Conservation (phyloP, 2,113 vertebrate species). For the Mus spicilegus region DNA sequence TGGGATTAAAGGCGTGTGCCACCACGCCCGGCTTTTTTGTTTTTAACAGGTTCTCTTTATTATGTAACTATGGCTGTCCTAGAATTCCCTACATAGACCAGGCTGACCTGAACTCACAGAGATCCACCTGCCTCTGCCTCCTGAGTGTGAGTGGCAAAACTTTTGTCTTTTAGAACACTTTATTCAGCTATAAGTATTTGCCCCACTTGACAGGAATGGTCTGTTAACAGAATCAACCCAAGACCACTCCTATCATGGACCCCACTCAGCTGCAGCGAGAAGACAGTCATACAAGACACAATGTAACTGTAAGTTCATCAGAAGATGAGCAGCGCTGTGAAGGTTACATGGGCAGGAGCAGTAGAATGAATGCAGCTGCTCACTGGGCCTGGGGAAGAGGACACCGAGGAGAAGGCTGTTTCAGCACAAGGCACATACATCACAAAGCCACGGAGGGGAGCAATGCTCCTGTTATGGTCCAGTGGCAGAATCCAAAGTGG, state of each 20-base stretch:
- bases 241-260: background rate
- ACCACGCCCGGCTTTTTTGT: background rate
- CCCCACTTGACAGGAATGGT: background rate
- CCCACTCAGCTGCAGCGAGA: background rate
- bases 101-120: background rate
- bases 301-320: no score
- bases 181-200: background rate
- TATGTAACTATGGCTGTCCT: background rate
- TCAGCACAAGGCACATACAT: background rate
- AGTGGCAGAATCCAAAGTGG: background rate
- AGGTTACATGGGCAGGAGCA: no score
- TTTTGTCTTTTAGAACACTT: background rate
- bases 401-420: background rate
- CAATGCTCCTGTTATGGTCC: background rate
- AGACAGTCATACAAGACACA: background rate
- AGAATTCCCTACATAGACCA: background rate
- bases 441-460: background rate
- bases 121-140: background rate
- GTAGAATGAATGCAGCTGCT: background rate
- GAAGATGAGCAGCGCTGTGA: background rate
- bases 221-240: background rate
- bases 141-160: background rate
- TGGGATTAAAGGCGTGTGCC: no score
- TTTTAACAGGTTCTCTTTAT: background rate
- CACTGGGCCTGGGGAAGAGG: background rate